phyloP scores from a whole-genome alignment of 2,888 invertebrate genomes.

The Drosophila paramelanica region DNA sequence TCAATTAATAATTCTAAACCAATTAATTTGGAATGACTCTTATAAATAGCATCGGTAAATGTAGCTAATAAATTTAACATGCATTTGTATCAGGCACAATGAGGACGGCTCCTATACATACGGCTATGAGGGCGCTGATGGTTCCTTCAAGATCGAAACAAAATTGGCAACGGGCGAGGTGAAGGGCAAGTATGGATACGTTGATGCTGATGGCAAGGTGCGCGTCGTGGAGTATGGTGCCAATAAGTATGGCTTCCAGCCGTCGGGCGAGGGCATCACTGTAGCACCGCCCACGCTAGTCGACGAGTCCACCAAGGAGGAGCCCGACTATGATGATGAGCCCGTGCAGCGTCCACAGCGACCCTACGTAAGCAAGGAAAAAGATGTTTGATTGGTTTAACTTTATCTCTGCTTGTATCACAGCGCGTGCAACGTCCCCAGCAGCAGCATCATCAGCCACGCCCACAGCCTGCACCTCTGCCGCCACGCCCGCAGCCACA shows the following conservation, averaged over 20 bases:
- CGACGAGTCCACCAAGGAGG: conserved; percentile 85
- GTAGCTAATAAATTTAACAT: neutral
- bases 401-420: conserved; percentile 8
- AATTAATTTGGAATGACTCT: too few relatives aligned
- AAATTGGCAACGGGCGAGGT: conserved; percentile 93
- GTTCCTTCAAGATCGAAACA: conserved; percentile 95
- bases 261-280: conserved; percentile 93
- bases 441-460: conserved; percentile 59
- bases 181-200: conserved; percentile 95
- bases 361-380: conserved; percentile 76
- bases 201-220: conserved; percentile 92
- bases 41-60: too few relatives aligned
- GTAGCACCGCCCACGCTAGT: conserved; percentile 88
- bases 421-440: conserved; percentile 78
- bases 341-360: conserved; percentile 76
- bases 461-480: conserved; percentile 53
- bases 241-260: conserved; percentile 94
- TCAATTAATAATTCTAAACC: too few relatives aligned
- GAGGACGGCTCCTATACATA: conserved; percentile 96
- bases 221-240: conserved; percentile 95
- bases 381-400: neutral
- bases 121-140: conserved; percentile 95
- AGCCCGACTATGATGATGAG: conserved; percentile 85
- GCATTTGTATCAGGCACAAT: conserved; percentile 88
- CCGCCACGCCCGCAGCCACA: conserved; percentile 62